These are phyloP conservation scores for Aphidoletes aphidimyza DNA, from an alignment of 2,888 invertebrate species.

Conservation along the genomic window DNA sequence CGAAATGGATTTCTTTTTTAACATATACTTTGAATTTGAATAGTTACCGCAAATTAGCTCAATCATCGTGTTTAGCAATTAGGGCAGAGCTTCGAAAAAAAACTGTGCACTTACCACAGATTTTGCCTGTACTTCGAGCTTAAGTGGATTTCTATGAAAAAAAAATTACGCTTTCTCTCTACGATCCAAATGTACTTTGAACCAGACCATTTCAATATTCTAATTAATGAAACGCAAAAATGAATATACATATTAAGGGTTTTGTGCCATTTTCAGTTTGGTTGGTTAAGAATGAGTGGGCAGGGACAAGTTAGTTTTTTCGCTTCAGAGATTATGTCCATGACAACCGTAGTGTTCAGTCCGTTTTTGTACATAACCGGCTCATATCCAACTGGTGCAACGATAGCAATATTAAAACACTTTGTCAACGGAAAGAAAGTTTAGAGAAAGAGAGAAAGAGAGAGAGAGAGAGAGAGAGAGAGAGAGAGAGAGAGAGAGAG, in stretches of 20 bases:
- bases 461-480: no score
- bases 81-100: background rate
- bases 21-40: background rate
- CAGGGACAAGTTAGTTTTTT: background rate
- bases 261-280: background rate
- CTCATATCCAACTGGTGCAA: no score
- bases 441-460: no score
- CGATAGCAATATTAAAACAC: no score
- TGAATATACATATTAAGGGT: background rate
- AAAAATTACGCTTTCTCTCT: background rate
- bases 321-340: background rate
- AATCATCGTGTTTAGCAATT: background rate
- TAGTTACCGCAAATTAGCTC: conserved; percentile 19
- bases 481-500: no score
- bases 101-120: conserved; percentile 8
- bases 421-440: background rate
- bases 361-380: no score
- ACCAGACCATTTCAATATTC: conserved; percentile 6
- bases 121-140: background rate
- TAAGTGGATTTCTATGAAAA: background rate
- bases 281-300: background rate
- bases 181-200: background rate
- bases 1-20: no score
- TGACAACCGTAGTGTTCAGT: background rate
- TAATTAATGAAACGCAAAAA: conserved; percentile 8